Base-by-base conservation (phyloP, 2,797 vertebrate genomes). In the Liasis olivaceus region DNA sequence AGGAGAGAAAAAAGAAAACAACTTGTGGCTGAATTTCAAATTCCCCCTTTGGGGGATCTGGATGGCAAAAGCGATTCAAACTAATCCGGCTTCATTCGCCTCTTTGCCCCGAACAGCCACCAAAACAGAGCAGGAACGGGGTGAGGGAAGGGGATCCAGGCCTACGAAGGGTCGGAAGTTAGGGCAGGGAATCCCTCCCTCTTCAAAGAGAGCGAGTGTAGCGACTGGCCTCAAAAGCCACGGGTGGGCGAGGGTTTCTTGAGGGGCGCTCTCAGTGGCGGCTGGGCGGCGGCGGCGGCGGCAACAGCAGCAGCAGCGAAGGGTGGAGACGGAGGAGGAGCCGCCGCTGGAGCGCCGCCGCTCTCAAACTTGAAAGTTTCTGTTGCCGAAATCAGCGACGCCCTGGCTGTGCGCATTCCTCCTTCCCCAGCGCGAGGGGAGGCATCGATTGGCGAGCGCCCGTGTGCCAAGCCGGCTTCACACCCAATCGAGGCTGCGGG, bases 291-390 rank as follows among this genome's bases (percentile, higher is more conserved):
- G 92, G 95, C 92, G 91, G 94, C n/a, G n/a, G n/a, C n/a, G n/a
- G n/a, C n/a, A n/a, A n/a, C 77, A 54, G 95, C 93, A 93, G 91
- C 94, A 89, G 94, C 87, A 47, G 92, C 90, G 85, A 96, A 88
- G 63, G 88, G 22, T 88, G 93, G 60, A 93, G 62, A 87, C 77
- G 12, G 59, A 59, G 85, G 9, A 85, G 93, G 94, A 4, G 97
- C 97, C 89, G 97, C 95, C 94, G 95, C 90, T 94, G 90, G 96
- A 97, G 96, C 97, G 95, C 92, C 96, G 95, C 97, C 69, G 96
- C 96, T 97, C 96, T 96, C 97, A 97, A 97, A 97, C 97, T 95
- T 95, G 97, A 98, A 98, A 97, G 98, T 97, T 97, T 94, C 97
- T 97, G 95, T 95, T 94, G 97, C 96, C 95, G 97, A 97, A 97